These are phyloP conservation scores for Propithecus perrieri DNA, from an alignment of 2,797 vertebrate genomes.

Conservation along the genomic window DNA sequence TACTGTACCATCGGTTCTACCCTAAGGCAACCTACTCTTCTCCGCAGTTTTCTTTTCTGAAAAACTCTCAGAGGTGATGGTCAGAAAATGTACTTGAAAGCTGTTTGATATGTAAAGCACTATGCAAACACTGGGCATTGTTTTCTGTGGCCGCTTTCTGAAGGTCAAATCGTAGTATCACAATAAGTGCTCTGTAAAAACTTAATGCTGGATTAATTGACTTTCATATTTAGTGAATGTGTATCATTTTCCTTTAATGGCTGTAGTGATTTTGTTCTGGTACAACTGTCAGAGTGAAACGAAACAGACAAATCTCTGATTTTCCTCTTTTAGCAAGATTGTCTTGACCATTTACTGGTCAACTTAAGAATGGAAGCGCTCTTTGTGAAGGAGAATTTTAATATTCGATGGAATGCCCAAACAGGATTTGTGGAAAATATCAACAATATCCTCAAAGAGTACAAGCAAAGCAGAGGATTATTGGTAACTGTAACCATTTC, in stretches of 20 bases:
- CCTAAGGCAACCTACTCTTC: too few relatives aligned
- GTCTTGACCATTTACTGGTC: slow-evolving; percentile 89
- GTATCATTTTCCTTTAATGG: background rate
- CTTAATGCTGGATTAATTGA: background rate
- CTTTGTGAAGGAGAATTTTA: slow-evolving; percentile 89
- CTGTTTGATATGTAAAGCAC: background rate
- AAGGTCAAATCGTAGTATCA: background rate
- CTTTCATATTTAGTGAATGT: background rate
- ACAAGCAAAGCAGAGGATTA: slow-evolving; percentile 88
- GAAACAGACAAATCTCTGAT: background rate
- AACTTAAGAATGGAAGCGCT: slow-evolving; percentile 89
- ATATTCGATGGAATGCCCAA: slow-evolving; percentile 90
- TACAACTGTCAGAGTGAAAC: background rate
- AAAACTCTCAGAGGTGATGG: background rate
- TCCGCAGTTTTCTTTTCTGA: background rate
- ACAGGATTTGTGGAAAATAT: slow-evolving; percentile 93
- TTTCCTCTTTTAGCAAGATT: slow-evolving; percentile 84
- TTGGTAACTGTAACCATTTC: slow-evolving; percentile 86
- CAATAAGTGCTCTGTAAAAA: too few relatives aligned
- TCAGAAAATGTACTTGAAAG: background rate
- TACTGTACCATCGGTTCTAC: accelerated
- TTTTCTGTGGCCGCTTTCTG: background rate
- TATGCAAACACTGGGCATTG: too few relatives aligned
- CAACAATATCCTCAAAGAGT: slow-evolving; percentile 89
- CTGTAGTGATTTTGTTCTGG: background rate